Conservation (phyloP, 2,113 vertebrate genomes). For the Sinocyclocheilus anshuiensis region DNA sequence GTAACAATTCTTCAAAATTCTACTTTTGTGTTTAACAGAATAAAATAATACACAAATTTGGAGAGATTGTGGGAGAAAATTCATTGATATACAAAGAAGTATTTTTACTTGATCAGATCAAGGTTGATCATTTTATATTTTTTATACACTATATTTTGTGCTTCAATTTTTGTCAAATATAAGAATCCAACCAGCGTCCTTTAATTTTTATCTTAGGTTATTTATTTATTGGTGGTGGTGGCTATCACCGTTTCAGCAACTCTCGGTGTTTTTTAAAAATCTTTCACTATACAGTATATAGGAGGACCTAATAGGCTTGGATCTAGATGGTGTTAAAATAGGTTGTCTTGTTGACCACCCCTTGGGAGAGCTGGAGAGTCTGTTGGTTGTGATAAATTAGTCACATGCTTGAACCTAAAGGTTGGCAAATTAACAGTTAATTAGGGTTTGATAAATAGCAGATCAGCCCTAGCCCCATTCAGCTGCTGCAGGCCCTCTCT, state of each 20-base stretch:
- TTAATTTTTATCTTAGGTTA: neutral
- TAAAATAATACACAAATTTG: too few species aligned
- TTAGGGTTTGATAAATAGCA: slow-evolving; percentile 84
- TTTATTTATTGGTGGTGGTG: neutral
- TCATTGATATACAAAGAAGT: too few species aligned
- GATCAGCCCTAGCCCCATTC: slow-evolving; percentile 65
- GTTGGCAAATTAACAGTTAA: slow-evolving; percentile 83
- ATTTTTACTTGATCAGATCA: too few species aligned
- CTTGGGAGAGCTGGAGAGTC: slow-evolving; percentile 59
- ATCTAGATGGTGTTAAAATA: slow-evolving; percentile 37
- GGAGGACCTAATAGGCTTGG: neutral
- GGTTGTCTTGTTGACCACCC: slow-evolving; percentile 59
- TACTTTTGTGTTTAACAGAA: too few species aligned
- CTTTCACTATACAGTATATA: slow-evolving; percentile 12
- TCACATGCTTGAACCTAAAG: slow-evolving; percentile 78
- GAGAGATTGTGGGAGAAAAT: too few species aligned
- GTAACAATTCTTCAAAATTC: too few species aligned
- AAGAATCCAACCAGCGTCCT: neutral
- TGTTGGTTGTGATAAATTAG: slow-evolving; percentile 78
- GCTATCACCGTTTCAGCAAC: too few species aligned
- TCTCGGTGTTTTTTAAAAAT: neutral
- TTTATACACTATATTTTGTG: neutral
- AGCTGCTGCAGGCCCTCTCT: slow-evolving; percentile 62
- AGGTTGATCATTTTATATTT: too few species aligned
- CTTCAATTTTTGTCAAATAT: neutral